Conservation (phyloP, 2,113 vertebrate genomes). For the Cardinalis cardinalis region DNA sequence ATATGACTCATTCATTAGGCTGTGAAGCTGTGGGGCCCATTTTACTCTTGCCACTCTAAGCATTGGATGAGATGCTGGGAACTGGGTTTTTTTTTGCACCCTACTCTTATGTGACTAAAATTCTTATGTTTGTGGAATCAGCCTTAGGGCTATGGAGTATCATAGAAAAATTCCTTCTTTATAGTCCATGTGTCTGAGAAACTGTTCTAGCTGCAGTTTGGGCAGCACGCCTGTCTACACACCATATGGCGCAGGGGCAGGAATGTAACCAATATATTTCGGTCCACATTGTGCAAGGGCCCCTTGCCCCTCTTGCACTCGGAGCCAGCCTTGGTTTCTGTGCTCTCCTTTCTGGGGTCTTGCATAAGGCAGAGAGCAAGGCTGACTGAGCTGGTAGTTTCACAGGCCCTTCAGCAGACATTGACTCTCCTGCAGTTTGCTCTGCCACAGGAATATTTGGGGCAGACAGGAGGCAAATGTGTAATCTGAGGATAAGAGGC, state of each 20-base stretch:
- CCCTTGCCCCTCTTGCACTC: accelerated
- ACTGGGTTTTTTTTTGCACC: neutral
- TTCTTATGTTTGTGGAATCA: neutral
- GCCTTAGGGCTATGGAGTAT: neutral
- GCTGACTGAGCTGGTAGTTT: neutral
- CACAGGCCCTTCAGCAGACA: neutral
- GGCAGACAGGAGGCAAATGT: neutral
- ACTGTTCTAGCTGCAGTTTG: neutral
- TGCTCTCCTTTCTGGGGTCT: neutral
- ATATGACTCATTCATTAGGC: conserved; percentile 15
- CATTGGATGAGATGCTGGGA: neutral
- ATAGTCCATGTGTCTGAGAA: neutral
- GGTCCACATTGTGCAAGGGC: neutral
- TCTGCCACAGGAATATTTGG: accelerated
- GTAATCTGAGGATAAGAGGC: neutral
- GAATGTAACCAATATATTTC: accelerated
- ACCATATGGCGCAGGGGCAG: accelerated
- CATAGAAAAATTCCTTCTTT: neutral
- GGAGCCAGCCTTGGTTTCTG: neutral
- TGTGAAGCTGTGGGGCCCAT: neutral
- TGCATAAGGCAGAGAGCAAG: accelerated
- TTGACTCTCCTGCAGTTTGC: neutral
- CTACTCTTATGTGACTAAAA: neutral
- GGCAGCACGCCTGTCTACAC: accelerated
- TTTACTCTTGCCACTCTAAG: neutral